Evolutionary conservation across 2,888 invertebrate species (phyloP).

Genomic region (Elegia similella): DNA sequence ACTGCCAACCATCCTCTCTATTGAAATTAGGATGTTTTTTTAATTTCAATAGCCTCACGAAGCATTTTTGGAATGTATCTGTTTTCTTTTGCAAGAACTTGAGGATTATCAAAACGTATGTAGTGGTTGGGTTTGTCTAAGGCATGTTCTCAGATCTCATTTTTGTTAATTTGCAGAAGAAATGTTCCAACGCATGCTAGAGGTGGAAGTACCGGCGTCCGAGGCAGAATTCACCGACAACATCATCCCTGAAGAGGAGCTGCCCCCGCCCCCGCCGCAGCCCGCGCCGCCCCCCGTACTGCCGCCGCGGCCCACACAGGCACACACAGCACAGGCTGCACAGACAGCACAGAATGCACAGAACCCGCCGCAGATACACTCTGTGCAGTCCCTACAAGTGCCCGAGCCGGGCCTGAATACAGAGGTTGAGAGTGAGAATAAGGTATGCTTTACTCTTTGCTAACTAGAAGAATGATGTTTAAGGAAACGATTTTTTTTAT

Average conservation of each 20-base stretch:
- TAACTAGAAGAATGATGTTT: too few species aligned
- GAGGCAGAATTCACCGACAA: constrained; percentile 36
- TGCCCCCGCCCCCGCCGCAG: constrained; percentile 18
- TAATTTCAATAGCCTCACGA: too few species aligned
- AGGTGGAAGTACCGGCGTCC: constrained; percentile 47
- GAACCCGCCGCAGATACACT: constrained; percentile 4
- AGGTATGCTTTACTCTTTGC: constrained; percentile 1
- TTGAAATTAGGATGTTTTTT: too few species aligned
- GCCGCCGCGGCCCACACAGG: background rate
- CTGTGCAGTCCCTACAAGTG: background rate
- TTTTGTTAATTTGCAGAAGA: constrained; percentile 65
- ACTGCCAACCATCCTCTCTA: too few species aligned
- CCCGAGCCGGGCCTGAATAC: background rate
- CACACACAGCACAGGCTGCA: background rate
- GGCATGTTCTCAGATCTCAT: too few species aligned
- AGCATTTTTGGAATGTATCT: too few species aligned
- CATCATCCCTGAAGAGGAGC: constrained; percentile 38
- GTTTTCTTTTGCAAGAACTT: too few species aligned
- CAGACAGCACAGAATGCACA: background rate
- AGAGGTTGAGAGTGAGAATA: constrained; percentile 26
- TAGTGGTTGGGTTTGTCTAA: too few species aligned
- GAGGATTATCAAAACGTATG: too few species aligned
- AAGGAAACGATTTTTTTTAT: too few species aligned
- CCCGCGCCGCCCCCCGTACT: constrained; percentile 3
- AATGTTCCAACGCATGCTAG: constrained; percentile 65